These are phyloP conservation scores for Drosophila ogumai DNA, from an alignment of 1,140 invertebrate species.

Conservation along the genomic window DNA sequence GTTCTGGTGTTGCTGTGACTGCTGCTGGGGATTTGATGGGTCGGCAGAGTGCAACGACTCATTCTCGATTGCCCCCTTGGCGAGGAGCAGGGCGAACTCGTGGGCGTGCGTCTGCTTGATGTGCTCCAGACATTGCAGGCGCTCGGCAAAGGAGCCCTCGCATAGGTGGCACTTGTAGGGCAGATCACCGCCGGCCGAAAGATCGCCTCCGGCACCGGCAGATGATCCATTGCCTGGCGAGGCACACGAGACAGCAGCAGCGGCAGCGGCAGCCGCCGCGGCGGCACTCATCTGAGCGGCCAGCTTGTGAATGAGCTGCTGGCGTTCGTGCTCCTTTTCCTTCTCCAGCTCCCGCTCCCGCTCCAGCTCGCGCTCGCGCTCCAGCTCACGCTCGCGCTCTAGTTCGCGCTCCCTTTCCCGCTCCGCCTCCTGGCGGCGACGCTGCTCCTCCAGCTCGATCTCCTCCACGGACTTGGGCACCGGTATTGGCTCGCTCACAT, in stretches of 20 bases:
- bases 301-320: constrained; percentile 43
- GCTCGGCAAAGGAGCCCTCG: constrained; percentile 92
- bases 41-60: constrained; percentile 69
- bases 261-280: constrained; percentile 24
- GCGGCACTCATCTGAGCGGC: constrained; percentile 41
- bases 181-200: constrained; percentile 86
- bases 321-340: constrained; percentile 44
- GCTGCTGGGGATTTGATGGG: constrained; percentile 24
- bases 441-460: constrained; percentile 76
- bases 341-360: constrained; percentile 48
- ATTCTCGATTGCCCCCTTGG: constrained; percentile 92
- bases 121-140: constrained; percentile 92
- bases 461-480: constrained; percentile 83
- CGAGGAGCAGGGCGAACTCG: constrained; percentile 91
- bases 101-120: constrained; percentile 89
- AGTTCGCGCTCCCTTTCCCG: constrained; percentile 45
- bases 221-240: constrained; percentile 2
- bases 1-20: constrained; percentile 72
- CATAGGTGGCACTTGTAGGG: constrained; percentile 97
- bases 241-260: constrained; percentile 42
- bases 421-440: constrained; percentile 64
- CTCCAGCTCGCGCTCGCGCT: constrained; percentile 36
- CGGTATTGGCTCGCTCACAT: constrained; percentile 81
- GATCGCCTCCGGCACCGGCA: constrained; percentile 20
- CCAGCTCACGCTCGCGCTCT: constrained; percentile 27